Base-by-base conservation (phyloP, 2,113 vertebrate genomes). In the Hypanus sabinus region DNA sequence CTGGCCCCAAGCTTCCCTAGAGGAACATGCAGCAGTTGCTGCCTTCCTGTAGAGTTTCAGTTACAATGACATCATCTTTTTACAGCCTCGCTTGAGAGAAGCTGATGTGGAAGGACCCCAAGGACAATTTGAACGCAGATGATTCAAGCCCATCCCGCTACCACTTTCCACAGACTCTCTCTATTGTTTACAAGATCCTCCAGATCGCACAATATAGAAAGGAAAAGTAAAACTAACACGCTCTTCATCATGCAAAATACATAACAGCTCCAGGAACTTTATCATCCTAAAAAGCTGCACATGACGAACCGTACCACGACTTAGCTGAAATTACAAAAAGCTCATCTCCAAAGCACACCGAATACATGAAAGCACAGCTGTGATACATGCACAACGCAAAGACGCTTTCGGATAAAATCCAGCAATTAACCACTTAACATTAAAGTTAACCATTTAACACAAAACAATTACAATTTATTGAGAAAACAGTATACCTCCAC, bases 41-140 rank as follows among this genome's bases (percentile, higher is more conserved):
- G 88, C 95, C 77, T 95, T 95, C 94, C 95, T 96, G 94, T 94
- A 93, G 75, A 95, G 95, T 94, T 95, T 96, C 94, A 95, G 93
- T 0, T 79, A 95, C 88, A 77, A 95, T 96, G 96, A 96, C 96
- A 96, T 96, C 96, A 96, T 95, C 94, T 75, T 95, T 94, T 94
- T 95, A 83, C 90, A 83, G 94, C 27, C 94, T 88, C 94, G 94
- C 94, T 94, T 94, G 94, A 55, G 92, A 95, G 94, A 85, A 94
- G 85, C 94, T 92, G 92, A 0, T 2, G 73, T 94, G 79, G 93
- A 94, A 94, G 81, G 95, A 94, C 94, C 94, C 94, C 11, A 91
- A 85, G 94, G 94, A 93, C 87, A 76, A 70, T 94, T 96, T 95
- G 88, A 94, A 95, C 94, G 95, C 95, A 96, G 91, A 27, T 94